Percentiles rank a stretch among this genome's conserved stretches.
These are phyloP conservation scores for Oscheius sp. DNA, from an alignment of 1,140 invertebrate species.

Conservation along the genomic window DNA sequence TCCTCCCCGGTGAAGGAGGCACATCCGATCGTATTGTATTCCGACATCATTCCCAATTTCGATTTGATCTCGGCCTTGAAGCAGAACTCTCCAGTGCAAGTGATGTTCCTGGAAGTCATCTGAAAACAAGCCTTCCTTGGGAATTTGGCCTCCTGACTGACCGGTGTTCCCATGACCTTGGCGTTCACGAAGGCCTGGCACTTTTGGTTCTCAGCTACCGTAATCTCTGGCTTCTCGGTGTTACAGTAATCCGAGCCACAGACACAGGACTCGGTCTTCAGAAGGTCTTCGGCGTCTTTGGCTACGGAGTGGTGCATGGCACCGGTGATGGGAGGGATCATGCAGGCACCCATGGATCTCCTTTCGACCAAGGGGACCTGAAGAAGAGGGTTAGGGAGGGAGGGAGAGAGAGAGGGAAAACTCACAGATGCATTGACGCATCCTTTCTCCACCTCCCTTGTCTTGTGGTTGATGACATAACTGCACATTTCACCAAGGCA, in stretches of 20 bases:
- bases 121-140: conserved; percentile 12
- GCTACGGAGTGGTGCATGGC: conserved; percentile 59
- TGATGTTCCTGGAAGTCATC: conserved; percentile 34
- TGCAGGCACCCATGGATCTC: conserved; percentile 54
- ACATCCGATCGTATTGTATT: conserved; percentile 51
- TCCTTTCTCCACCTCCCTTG: conserved; percentile 46
- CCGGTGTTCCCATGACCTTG: conserved; percentile 49
- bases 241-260: conserved; percentile 56
- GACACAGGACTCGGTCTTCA: conserved; percentile 54
- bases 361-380: conserved; percentile 52
- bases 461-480: conserved; percentile 54
- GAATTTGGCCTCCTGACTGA: conserved; percentile 17
- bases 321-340: conserved; percentile 60
- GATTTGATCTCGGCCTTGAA: conserved; percentile 48
- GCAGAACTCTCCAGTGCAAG: conserved; percentile 55
- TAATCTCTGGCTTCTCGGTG: conserved; percentile 47
- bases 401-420: not conserved
- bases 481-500: conserved; percentile 55
- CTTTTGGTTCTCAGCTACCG: conserved; percentile 46
- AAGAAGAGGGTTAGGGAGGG: not conserved
- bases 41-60: conserved; percentile 51
- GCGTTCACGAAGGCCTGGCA: conserved; percentile 50
- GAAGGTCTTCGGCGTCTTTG: conserved; percentile 50
- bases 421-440: conserved; percentile 57
- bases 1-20: conserved; percentile 49